Conservation (phyloP, 2,797 vertebrate genomes). For the Gadopsis bispinosus region DNA sequence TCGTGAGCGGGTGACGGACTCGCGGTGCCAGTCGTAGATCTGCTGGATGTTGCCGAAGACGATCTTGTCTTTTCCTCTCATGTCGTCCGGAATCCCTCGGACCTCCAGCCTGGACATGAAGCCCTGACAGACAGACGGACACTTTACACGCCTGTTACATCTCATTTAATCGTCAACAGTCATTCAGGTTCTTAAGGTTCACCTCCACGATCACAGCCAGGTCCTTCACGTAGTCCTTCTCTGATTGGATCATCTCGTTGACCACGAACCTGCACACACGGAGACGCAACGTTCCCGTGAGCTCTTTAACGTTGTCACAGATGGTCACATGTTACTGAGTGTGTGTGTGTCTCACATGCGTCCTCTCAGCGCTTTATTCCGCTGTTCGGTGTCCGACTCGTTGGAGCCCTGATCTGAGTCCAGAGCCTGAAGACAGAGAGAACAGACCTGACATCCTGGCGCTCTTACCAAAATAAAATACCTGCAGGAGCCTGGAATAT, state of each 20-base stretch:
- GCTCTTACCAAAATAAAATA: too few relatives aligned
- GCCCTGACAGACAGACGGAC: slow-evolving; percentile 81
- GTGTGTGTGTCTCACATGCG: slow-evolving; percentile 89
- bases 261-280: slow-evolving; percentile 91
- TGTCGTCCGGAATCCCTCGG: slow-evolving; percentile 94
- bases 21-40: slow-evolving; percentile 98
- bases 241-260: slow-evolving; percentile 96
- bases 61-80: slow-evolving; percentile 98
- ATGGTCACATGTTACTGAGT: fast-evolving
- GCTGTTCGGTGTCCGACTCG: slow-evolving; percentile 94
- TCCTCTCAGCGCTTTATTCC: slow-evolving; percentile 94
- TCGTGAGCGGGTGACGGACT: slow-evolving; percentile 82
- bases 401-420: slow-evolving; percentile 89
- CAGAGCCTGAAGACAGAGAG: slow-evolving; percentile 81
- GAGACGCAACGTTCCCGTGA: not conserved
- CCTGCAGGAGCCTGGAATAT: too few relatives aligned
- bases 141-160: not conserved
- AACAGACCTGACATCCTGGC: too few relatives aligned
- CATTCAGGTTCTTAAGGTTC: not conserved
- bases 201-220: slow-evolving; percentile 96
- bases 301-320: not conserved
- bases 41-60: slow-evolving; percentile 99
- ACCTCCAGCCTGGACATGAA: slow-evolving; percentile 95
- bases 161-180: not conserved
- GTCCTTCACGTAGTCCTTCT: slow-evolving; percentile 97